Conservation (phyloP, 2,888 invertebrate species). For the Acronicta alni region DNA sequence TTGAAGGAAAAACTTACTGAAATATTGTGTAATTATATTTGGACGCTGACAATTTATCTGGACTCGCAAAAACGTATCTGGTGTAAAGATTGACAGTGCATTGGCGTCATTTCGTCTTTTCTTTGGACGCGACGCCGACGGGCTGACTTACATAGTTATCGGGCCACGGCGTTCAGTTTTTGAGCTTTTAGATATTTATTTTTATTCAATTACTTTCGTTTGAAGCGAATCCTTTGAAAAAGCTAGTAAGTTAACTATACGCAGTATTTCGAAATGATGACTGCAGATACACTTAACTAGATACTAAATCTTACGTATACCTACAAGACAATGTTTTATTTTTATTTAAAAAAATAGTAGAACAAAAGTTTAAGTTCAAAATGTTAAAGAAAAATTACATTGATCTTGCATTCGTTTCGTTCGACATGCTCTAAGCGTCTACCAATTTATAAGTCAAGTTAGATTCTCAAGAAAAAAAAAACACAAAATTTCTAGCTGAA, state of each 20-base stretch:
- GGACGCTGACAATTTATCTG: slow-evolving; percentile 69
- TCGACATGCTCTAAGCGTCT: too few relatives aligned
- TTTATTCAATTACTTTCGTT: slow-evolving; percentile 26
- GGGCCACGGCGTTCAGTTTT: slow-evolving; percentile 36
- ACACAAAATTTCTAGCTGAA: not conserved
- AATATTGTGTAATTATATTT: slow-evolving; percentile 84
- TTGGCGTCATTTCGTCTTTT: slow-evolving; percentile 57
- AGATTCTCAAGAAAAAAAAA: too few relatives aligned
- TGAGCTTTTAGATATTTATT: slow-evolving; percentile 35
- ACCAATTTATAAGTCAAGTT: too few relatives aligned
- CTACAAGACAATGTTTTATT: too few relatives aligned
- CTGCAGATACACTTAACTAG: not conserved
- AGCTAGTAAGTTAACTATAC: not conserved
- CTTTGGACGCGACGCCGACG: slow-evolving; percentile 43
- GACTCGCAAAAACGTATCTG: slow-evolving; percentile 67
- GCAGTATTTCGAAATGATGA: not conserved
- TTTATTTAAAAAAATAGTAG: too few relatives aligned
- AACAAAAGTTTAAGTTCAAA: too few relatives aligned
- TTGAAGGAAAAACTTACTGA: slow-evolving; percentile 81
- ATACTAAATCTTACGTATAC: too few relatives aligned
- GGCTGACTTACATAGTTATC: slow-evolving; percentile 43
- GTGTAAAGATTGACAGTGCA: slow-evolving; percentile 69
- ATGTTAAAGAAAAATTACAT: too few relatives aligned
- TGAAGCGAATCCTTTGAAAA: not conserved
- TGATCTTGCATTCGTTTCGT: too few relatives aligned